Percentiles rank a stretch among this genome's conserved stretches.
These are phyloP conservation scores for Lepidostoma basale DNA, from an alignment of 1,140 invertebrate species.

Conservation along the genomic window DNA sequence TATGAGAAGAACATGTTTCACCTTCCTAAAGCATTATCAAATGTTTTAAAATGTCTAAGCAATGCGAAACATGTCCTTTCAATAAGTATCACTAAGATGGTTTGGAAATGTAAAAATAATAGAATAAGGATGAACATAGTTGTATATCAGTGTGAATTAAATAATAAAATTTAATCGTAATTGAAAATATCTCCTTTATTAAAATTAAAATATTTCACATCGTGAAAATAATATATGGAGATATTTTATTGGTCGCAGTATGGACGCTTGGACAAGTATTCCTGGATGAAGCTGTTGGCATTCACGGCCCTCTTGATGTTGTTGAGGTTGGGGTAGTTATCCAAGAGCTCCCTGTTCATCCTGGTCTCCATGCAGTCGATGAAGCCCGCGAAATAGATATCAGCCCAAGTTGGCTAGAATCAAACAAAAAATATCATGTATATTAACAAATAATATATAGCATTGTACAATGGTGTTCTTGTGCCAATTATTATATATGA, in stretches of 20 bases:
- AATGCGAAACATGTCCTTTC: no score
- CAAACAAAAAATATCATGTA: no score
- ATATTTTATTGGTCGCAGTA: not conserved
- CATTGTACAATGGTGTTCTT: no score
- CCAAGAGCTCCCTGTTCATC: constrained; percentile 60
- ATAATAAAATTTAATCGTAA: not conserved
- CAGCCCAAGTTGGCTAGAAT: constrained; percentile 69
- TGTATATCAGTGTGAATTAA: no score
- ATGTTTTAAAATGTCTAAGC: no score
- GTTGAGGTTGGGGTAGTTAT: constrained; percentile 64
- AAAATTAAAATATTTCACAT: not conserved
- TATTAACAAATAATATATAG: no score
- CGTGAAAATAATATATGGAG: not conserved
- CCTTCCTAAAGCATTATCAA: no score
- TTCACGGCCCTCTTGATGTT: constrained; percentile 62
- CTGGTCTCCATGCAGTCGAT: constrained; percentile 64
- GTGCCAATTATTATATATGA: no score
- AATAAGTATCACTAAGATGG: no score
- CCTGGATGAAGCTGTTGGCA: constrained; percentile 64
- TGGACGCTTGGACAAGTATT: constrained; percentile 69
- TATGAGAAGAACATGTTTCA: no score
- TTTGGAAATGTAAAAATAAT: no score
- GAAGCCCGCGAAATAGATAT: constrained; percentile 67
- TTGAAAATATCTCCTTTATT: not conserved
- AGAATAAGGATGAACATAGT: no score